Base-by-base conservation (phyloP, 2,113 vertebrate genomes). In the Melanotaenia duboulayi region DNA sequence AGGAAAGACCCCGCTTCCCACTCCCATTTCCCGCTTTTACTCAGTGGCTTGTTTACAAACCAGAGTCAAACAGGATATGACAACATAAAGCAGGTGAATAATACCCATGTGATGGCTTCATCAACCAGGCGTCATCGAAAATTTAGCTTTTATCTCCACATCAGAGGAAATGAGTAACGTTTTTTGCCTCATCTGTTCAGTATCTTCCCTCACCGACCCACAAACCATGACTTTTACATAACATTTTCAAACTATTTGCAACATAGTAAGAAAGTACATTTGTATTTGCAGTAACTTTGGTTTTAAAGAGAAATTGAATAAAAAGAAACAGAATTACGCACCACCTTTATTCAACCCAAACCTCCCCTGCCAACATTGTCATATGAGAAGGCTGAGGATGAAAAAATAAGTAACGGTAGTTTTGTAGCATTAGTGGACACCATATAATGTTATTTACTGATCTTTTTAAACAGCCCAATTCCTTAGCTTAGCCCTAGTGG, bases 31-130 rank as follows among this genome's bases (percentile, higher is more conserved):
- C 91, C 79, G 74, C 57, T 68, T 1, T 50, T 61, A 54, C 17
- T 50, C 62, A 71, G 71, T 77, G 68, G 40, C 77, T 88, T 90
- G 83, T 92, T 91, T 89, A 89, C 83, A 85, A 69, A 92, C 81
- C 46, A 67, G 57, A 85, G 58, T 78, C 65, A 76, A 89, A 89
- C 85, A 88, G 90, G 91, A 92, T 12, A 40, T 91, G 86, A 92
- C 54, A 32, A 90, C 91, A 92, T 61, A 20, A 25, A 20, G 68
- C 68, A 88, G 83, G 82, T 89, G 87, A 93, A 69, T 90, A 85
- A 85, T 8, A 6, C 50, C 64, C 74, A 56, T 75, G 62, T 80
- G 58, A 76, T 4, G 42, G 52, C 51, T 64, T 48, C 1, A 65
- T 88, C 87, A 86, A 24, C 7, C 9, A 16, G 44, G 63, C 17